These are phyloP conservation scores for Eufriesea mexicana DNA, from an alignment of 1,140 invertebrate genomes.

Conservation along the genomic window DNA sequence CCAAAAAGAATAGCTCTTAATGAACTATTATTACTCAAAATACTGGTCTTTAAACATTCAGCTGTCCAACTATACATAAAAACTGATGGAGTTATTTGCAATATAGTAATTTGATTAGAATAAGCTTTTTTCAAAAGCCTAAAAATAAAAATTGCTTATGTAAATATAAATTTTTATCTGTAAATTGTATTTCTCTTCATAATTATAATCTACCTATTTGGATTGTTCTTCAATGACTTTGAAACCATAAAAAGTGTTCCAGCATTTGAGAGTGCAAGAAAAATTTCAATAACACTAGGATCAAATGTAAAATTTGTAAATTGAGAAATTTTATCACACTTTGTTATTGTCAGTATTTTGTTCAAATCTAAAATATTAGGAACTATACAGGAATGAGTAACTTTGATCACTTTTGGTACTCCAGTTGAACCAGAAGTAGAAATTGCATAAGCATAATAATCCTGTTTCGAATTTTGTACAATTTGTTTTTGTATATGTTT, in stretches of 20 bases:
- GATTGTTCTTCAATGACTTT: slow-evolving; percentile 80
- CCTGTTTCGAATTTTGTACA: slow-evolving; percentile 24
- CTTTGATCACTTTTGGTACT: slow-evolving; percentile 85
- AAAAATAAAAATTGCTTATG: slow-evolving; percentile 14
- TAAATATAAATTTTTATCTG: background rate
- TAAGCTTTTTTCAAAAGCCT: slow-evolving; percentile 80
- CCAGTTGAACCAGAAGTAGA: slow-evolving; percentile 87
- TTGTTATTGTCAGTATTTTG: slow-evolving; percentile 81
- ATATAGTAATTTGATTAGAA: slow-evolving; percentile 84
- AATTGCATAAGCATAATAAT: slow-evolving; percentile 83
- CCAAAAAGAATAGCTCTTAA: slow-evolving; percentile 85
- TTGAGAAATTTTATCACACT: slow-evolving; percentile 86
- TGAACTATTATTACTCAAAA: slow-evolving; percentile 83
- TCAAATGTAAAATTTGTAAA: slow-evolving; percentile 91
- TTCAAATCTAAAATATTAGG: slow-evolving; percentile 86
- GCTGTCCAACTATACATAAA: slow-evolving; percentile 84
- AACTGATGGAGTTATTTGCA: slow-evolving; percentile 91
- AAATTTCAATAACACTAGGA: slow-evolving; percentile 90
- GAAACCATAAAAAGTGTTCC: slow-evolving; percentile 86
- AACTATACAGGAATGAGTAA: slow-evolving; percentile 84
- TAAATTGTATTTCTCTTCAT: background rate
- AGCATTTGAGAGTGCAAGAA: slow-evolving; percentile 85
- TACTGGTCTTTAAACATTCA: slow-evolving; percentile 82
- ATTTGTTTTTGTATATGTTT: slow-evolving; percentile 38
- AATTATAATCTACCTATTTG: slow-evolving; percentile 64